Evolutionary conservation across 2,113 vertebrate species (phyloP), one percentile per base, ranked within the genome.

Genomic region (Haliaeetus leucogaster): DNA sequence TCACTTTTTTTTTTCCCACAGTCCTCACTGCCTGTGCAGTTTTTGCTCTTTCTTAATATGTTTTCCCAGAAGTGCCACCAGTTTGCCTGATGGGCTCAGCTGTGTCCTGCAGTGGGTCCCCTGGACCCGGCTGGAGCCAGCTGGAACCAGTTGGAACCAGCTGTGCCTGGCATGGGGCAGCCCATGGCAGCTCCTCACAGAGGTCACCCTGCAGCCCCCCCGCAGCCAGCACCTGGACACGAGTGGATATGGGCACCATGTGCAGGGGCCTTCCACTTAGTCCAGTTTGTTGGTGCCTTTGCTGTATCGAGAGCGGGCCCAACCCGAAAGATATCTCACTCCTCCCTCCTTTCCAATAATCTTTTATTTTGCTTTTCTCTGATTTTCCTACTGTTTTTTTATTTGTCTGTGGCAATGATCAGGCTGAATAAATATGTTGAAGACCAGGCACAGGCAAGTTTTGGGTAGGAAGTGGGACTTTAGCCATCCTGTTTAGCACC

Each of bases 221-320:
- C 19, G 26, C 7, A 50, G 55, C 18, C 45, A 82, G 19, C 32
- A 56, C 10, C 40, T 47, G 30, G 32, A 20, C 18, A 11, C 0
- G 1, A 4, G 7, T 30, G 53, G 43, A 48, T 16, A 67, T 1
- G 1, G 34, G 16, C 16, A 67, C 7, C 4, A 2, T 4, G 7
- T 43, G 7, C 27, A 36, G 32, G 10, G 23, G 3, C 18, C 29
- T 86, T 93, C 22, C 16, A 22, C 10, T 73, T 20, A 45, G 5
- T 48, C 5, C n/a, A 23, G 9, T 68, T 36, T 62, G 42, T 61
- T 48, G 10, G 29, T 80, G 34, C 3, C 30, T 53, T 73, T 74
- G 38, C 29, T 73, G 25, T 22, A 52, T 9, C 48, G 20, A 77
- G 40, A 55, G 30, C 29, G 61, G 34, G 16, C 34, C 10, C 43